A percentile compares a stretch with the other conserved stretches of the same genome.
These are phyloP conservation scores for Pardalotus punctatus DNA, from an alignment of 2,113 vertebrate species.

Conservation along the genomic window DNA sequence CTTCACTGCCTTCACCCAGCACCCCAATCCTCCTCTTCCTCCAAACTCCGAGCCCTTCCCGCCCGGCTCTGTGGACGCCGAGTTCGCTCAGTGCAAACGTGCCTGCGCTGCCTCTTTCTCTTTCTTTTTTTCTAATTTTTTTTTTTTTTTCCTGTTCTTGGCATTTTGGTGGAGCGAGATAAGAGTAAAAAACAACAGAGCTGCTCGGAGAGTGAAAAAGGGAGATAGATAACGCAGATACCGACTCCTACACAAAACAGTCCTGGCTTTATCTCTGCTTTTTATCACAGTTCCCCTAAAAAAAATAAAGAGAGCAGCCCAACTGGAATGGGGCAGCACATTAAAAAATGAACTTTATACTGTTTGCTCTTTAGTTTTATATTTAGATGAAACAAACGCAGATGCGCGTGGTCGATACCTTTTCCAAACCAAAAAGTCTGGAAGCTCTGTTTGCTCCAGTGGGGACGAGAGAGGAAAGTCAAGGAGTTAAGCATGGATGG, in stretches of 20 bases:
- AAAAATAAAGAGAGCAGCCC: conserved; percentile 72
- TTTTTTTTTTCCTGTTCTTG: conserved; percentile 90
- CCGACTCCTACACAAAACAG: conserved; percentile 94
- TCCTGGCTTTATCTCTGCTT: conserved; percentile 88
- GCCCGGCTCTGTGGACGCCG: rapidly evolving
- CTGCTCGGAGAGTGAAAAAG: conserved; percentile 90
- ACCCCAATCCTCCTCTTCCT: neutral
- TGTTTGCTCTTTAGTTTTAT: conserved; percentile 74
- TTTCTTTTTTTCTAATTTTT: conserved; percentile 77
- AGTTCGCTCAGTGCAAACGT: conserved; percentile 30
- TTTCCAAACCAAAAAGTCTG: neutral
- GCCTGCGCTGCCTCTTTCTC: conserved; percentile 70
- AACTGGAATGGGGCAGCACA: conserved; percentile 77
- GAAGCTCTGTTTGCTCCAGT: neutral
- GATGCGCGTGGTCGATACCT: conserved; percentile 8
- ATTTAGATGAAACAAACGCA: conserved; percentile 58
- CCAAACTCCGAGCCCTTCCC: rapidly evolving
- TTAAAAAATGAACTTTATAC: conserved; percentile 78
- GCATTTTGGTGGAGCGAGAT: conserved; percentile 95
- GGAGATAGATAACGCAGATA: conserved; percentile 97
- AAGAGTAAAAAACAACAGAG: conserved; percentile 95
- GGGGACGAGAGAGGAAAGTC: neutral
- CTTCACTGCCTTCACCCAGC: neutral
- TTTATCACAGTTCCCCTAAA: conserved; percentile 86
- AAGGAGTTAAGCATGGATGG: rapidly evolving